A percentile compares a stretch with the other conserved stretches of the same genome.
Conservation (phyloP, 2,888 invertebrate genomes). For the Subacronicta megacephala region DNA sequence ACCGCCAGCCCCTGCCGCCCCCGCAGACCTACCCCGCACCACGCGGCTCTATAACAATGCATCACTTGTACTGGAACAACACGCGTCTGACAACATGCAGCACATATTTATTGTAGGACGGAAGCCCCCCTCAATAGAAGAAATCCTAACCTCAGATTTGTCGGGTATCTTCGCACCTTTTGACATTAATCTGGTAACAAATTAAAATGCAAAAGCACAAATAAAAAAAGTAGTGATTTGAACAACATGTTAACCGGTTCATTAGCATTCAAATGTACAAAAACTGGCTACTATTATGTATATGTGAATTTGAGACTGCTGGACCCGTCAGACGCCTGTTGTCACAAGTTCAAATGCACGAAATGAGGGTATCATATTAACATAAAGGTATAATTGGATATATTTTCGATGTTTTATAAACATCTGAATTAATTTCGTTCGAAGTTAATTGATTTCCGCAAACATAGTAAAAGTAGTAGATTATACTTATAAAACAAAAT, state of each 20-base stretch:
- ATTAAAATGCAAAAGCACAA: no score
- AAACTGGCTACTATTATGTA: background rate
- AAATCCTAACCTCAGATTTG: background rate
- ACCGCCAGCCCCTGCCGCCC: conserved; percentile 65
- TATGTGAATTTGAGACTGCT: background rate
- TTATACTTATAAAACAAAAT: background rate
- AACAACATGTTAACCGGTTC: conserved; percentile 2
- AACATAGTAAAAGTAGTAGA: background rate
- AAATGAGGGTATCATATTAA: conserved; percentile 55
- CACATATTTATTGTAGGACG: no score
- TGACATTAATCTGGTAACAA: no score
- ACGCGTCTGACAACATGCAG: conserved; percentile 52
- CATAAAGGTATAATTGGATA: conserved; percentile 45
- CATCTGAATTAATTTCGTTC: no score
- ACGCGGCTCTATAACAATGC: conserved; percentile 73
- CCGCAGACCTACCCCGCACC: conserved; percentile 66
- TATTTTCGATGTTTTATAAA: no score
- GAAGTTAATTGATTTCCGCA: no score
- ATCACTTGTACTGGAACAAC: conserved; percentile 59
- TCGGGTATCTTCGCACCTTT: no score
- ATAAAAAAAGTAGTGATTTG: background rate
- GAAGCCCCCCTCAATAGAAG: background rate
- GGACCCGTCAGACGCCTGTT: conserved; percentile 50
- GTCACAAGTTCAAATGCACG: conserved; percentile 70
- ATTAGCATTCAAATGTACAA: background rate